Evolutionary conservation across 2,888 invertebrate genomes (phyloP).

Genomic region (Drosophila mimica): DNA sequence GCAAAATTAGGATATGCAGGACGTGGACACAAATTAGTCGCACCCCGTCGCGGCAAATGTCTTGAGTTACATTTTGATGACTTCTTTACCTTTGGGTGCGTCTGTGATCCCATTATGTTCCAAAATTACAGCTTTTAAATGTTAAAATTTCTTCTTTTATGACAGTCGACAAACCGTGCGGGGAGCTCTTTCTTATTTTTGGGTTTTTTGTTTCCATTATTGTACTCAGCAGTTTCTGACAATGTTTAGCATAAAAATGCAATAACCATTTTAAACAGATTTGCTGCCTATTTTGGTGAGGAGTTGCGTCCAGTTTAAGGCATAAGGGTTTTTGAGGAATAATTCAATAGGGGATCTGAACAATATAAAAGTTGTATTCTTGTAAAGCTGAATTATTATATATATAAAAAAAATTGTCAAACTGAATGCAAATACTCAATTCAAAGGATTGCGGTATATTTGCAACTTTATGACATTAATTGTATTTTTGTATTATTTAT

Average conservation of each 20-base stretch:
- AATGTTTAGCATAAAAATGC: conserved; percentile 72
- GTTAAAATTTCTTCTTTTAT: conserved; percentile 60
- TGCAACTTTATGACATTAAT: neutral
- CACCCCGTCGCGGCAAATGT: conserved; percentile 61
- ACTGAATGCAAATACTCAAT: neutral
- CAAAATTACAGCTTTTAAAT: conserved; percentile 72
- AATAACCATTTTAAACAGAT: conserved; percentile 78
- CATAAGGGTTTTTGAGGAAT: conserved; percentile 39
- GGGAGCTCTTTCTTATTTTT: conserved; percentile 15
- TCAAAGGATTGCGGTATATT: neutral
- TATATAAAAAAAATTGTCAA: neutral
- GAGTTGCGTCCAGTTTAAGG: conserved; percentile 18
- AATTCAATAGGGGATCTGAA: conserved; percentile 36
- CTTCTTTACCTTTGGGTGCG: conserved; percentile 69
- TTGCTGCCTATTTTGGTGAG: conserved; percentile 51
- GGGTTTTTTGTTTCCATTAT: conserved; percentile 18
- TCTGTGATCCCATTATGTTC: conserved; percentile 62
- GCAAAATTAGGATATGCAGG: conserved; percentile 57
- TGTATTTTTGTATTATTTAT: neutral
- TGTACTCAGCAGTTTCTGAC: conserved; percentile 39
- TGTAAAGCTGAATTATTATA: neutral
- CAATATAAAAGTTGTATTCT: neutral
- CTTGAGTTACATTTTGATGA: conserved; percentile 80
- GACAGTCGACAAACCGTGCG: conserved; percentile 45
- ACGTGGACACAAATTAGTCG: conserved; percentile 69